A percentile compares a stretch with the other conserved stretches of the same genome.
Evolutionary conservation across 1,140 invertebrate genomes (phyloP).

Genomic region (Harpegnathos saltator): DNA sequence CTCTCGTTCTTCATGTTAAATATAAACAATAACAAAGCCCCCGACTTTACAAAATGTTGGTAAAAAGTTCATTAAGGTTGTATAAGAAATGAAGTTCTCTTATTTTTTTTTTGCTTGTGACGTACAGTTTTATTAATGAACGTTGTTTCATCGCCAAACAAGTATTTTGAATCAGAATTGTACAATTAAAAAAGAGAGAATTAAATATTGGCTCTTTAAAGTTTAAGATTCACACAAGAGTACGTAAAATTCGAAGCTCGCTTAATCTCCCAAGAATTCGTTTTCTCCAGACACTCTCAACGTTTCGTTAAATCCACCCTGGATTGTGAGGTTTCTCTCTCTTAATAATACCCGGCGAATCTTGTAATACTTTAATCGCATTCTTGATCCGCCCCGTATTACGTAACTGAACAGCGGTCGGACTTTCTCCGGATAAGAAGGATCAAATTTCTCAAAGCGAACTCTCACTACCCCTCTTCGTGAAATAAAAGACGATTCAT

Average conservation of each 20-base stretch:
- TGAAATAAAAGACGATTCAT: too few relatives aligned
- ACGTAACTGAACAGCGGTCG: not conserved
- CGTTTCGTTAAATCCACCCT: not conserved
- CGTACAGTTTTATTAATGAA: too few relatives aligned
- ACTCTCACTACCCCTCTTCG: too few relatives aligned
- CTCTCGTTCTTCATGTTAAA: not conserved
- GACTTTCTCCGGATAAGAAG: not conserved
- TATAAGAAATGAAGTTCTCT: not conserved
- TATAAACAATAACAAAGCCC: not conserved
- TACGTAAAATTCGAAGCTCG: not conserved
- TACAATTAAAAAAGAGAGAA: too few relatives aligned
- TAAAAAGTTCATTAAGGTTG: not conserved
- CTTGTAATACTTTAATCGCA: slow-evolving; percentile 1
- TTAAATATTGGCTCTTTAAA: too few relatives aligned
- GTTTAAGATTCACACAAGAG: too few relatives aligned
- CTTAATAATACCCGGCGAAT: slow-evolving; percentile 1
- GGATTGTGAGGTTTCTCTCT: not conserved
- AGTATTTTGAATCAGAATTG: too few relatives aligned
- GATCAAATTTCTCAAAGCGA: too few relatives aligned
- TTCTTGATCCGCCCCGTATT: not conserved
- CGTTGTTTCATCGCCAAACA: too few relatives aligned
- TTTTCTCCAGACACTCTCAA: not conserved
- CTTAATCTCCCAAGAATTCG: not conserved
- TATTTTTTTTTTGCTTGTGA: too few relatives aligned
- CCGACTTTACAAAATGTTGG: not conserved